phyloP scores from a whole-genome alignment of 2,888 invertebrate genomes.

The Lucinisca nassula region DNA sequence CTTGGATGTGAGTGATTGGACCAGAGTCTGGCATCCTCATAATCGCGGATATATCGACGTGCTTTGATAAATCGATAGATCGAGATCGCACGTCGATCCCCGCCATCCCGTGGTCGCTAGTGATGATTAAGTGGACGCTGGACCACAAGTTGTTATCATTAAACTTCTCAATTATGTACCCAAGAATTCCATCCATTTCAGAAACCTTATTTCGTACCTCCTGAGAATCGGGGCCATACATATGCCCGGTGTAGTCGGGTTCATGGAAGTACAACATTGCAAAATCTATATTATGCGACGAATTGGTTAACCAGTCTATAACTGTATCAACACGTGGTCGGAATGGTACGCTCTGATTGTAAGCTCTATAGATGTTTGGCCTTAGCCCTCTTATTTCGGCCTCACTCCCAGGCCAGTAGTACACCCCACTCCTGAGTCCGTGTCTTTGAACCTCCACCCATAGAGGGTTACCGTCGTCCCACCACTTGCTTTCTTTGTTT shows the following conservation, averaged over 20 bases:
- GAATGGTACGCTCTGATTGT: constrained; percentile 88
- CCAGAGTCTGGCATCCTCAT: background rate
- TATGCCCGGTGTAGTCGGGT: constrained; percentile 79
- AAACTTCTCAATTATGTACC: constrained; percentile 61
- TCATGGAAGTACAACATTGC: constrained; percentile 78
- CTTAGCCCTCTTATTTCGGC: constrained; percentile 89
- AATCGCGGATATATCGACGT: background rate
- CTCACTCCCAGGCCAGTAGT: constrained; percentile 91
- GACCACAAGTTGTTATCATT: constrained; percentile 39
- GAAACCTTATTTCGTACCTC: constrained; percentile 64
- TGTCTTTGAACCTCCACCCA: constrained; percentile 89
- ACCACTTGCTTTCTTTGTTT: constrained; percentile 71
- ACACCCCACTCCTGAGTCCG: constrained; percentile 89
- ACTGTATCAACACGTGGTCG: constrained; percentile 90
- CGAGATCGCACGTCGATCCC: constrained; percentile 57
- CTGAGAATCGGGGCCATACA: constrained; percentile 73
- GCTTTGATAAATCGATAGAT: constrained; percentile 48
- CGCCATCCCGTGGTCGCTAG: constrained; percentile 84
- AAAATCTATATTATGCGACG: constrained; percentile 55
- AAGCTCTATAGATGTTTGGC: constrained; percentile 85
- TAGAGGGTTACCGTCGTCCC: constrained; percentile 79
- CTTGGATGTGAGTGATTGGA: constrained; percentile 16
- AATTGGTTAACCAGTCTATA: constrained; percentile 86
- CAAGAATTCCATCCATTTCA: constrained; percentile 73
- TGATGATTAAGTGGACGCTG: constrained; percentile 77